These are phyloP conservation scores for Macropis europaea DNA, from an alignment of 2,888 invertebrate species.

Conservation along the genomic window DNA sequence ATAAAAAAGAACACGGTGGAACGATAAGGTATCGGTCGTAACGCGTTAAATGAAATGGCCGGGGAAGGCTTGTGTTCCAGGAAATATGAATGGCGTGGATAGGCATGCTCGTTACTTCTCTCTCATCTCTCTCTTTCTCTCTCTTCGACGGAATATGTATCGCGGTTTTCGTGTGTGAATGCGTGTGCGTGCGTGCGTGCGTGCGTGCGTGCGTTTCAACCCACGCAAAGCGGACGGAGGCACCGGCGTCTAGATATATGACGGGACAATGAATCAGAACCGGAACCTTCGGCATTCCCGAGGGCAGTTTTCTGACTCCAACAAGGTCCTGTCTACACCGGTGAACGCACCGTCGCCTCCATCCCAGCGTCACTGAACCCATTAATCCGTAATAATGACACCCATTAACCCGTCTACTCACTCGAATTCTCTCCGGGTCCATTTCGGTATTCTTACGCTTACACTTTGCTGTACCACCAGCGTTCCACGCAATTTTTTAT, in stretches of 20 bases:
- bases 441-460: no score
- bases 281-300: constrained; percentile 75
- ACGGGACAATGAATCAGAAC: constrained; percentile 76
- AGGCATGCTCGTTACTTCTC: constrained; percentile 42
- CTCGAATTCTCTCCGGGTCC: no score
- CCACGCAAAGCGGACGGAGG: constrained; percentile 60
- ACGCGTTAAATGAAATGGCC: constrained; percentile 60
- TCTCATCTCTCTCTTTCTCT: constrained; percentile 1
- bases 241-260: constrained; percentile 70
- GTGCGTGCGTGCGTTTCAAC: constrained; percentile 38
- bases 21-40: constrained; percentile 61
- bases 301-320: constrained; percentile 55
- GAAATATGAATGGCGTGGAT: constrained; percentile 61
- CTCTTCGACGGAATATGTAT: constrained; percentile 18
- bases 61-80: constrained; percentile 42
- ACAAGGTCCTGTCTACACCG: constrained; percentile 37
- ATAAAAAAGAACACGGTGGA: not conserved
- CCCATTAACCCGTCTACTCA: not conserved
- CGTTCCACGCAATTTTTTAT: no score
- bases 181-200: constrained; percentile 39
- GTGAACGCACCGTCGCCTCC: not conserved
- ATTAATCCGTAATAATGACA: constrained; percentile 1
- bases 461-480: no score
- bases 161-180: constrained; percentile 22
- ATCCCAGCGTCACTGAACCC: not conserved